Conservation (phyloP, 1,140 invertebrate species). For the Drosophila carrolli region DNA sequence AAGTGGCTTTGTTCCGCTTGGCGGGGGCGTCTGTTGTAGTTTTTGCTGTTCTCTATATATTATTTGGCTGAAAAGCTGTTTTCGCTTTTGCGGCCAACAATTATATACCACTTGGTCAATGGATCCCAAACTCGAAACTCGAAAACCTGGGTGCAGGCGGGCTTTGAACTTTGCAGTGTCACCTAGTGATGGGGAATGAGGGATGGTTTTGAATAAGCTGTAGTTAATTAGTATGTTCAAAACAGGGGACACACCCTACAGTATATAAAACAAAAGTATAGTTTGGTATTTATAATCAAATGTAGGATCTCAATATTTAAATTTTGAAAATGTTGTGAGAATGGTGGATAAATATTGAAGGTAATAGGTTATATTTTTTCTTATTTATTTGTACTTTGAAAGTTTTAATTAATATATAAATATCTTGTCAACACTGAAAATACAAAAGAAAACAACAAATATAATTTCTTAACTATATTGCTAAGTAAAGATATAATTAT, state of each 20-base stretch:
- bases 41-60: conserved; percentile 47
- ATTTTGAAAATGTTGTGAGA: no score
- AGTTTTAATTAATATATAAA: no score
- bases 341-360: no score
- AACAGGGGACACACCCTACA: conserved; percentile 12
- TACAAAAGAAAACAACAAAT: no score
- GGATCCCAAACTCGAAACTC: conserved; percentile 59
- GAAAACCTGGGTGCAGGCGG: conserved; percentile 47
- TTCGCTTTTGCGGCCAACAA: conserved; percentile 47
- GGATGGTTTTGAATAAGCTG: neutral
- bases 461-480: no score
- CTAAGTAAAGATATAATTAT: no score
- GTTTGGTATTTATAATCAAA: no score
- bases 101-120: conserved; percentile 56
- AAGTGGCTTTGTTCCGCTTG: conserved; percentile 59
- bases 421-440: no score
- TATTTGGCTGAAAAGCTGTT: conserved; percentile 63
- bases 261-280: neutral
- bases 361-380: no score
- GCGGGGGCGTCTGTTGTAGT: conserved; percentile 60
- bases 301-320: no score
- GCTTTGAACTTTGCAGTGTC: conserved; percentile 64
- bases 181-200: conserved; percentile 38
- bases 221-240: neutral
- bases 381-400: no score